Percentiles rank a stretch among this genome's conserved stretches.
phyloP scores from a whole-genome alignment of 53 echinoderm and acorn worm species.

The Paracentrotus lividus region DNA sequence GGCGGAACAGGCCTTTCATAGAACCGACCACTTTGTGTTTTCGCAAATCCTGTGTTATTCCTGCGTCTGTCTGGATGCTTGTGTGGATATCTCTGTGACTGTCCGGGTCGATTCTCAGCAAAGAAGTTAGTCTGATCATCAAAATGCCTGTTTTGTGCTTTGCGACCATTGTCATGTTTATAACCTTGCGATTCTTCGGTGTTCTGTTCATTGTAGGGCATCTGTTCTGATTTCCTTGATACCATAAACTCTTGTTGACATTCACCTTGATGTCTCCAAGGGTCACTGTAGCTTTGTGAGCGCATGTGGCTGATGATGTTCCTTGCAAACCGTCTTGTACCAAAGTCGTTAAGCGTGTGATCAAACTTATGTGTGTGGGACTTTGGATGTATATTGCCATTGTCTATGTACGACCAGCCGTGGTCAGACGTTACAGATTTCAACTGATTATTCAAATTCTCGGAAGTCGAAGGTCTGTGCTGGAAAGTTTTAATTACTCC shows the following conservation, averaged over 20 bases:
- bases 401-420: background rate
- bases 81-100: background rate
- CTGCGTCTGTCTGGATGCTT: background rate
- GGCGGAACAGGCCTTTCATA: background rate
- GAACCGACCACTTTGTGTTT: background rate
- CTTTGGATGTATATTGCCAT: background rate
- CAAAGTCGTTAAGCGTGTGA: background rate
- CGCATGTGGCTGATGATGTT: background rate
- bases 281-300: background rate
- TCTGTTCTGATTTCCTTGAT: background rate
- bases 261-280: background rate
- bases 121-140: background rate
- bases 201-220: background rate
- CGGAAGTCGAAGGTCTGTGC: background rate
- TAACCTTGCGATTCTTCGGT: background rate
- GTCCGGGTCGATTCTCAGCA: too few relatives aligned
- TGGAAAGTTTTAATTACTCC: background rate
- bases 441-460: background rate
- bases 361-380: background rate
- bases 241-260: background rate
- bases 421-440: background rate
- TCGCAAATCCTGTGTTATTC: background rate
- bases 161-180: background rate
- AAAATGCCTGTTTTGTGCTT: background rate
- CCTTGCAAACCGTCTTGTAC: background rate